Conservation (phyloP, 1,140 invertebrate species). For the Cydia fagiglandana region DNA sequence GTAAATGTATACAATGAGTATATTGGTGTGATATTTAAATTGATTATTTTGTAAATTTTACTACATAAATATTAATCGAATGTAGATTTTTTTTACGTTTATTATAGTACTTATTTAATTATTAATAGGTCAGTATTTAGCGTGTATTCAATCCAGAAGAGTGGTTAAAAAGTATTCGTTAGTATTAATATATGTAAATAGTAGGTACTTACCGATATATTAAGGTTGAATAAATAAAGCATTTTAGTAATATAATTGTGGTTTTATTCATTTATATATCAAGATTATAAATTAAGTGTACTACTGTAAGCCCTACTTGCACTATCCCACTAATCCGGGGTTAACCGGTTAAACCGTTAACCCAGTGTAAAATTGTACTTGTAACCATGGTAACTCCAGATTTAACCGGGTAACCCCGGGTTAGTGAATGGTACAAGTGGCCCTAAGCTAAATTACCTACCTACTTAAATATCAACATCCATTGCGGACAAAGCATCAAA, state of each 20-base stretch:
- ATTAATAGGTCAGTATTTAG: conserved; percentile 7
- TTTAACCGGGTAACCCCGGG: no score
- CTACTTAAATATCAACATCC: no score
- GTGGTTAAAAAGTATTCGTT: conserved; percentile 20
- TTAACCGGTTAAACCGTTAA: no score
- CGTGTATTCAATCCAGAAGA: not conserved
- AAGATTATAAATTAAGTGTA: not conserved
- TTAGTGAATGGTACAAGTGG: no score
- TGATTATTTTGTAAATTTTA: conserved; percentile 29
- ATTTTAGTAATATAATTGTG: not conserved
- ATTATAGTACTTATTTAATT: conserved; percentile 12
- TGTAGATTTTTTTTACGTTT: not conserved
- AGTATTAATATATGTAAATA: conserved; percentile 25
- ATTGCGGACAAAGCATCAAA: not conserved
- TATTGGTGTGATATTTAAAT: conserved; percentile 40
- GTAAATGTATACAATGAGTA: conserved; percentile 18
- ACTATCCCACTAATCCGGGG: no score
- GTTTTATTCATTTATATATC: not conserved
- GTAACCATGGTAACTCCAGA: no score
- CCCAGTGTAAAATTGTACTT: no score
- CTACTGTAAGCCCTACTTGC: not conserved
- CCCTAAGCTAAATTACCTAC: no score
- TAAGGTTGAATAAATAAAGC: conserved; percentile 1
- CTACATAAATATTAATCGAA: no score
- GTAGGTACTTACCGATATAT: not conserved